Evolutionary conservation across 2,888 invertebrate species (phyloP), one percentile per base, ranked within the genome.

Genomic region (Caenorhabditis parvicauda): DNA sequence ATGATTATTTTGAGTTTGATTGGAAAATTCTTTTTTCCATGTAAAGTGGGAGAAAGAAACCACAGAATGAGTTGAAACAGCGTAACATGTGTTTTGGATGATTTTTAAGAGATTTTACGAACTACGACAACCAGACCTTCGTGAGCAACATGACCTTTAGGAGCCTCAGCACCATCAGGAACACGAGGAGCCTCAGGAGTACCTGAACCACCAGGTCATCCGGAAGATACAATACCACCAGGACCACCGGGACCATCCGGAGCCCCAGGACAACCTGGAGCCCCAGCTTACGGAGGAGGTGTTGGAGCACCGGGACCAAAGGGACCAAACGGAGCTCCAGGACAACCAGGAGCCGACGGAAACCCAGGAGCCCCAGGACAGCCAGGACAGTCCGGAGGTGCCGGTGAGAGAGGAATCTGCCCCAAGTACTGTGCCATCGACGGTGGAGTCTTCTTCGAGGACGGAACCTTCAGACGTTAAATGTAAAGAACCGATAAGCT

Each of bases 361-460:
- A 59, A 62, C 19, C 64, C 63, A n/a, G 68, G 69, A 54, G 43
- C 54, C 0, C 64, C 67, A 37, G 72, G 70, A 42, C 54, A 57
- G 21, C 65, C 68, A 38, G 70, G 70, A 48, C 64, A 67, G 39
- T 46, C 43, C 37, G 73, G 65, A 50, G 52, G 59, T 6, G 21
- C 50, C 14, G 75, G 75, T 65, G 70, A 76, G 66, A 65, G 66
- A 39, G 75, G 75, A 52, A 75, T 75, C 62, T 75, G 75, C 62
- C 75, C 75, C 50, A 75, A 75, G 62, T 75, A 75, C 61, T 75
- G 75, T 53, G 74, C 75, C 56, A 68, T 75, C 67, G 75, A 75
- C 50, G 75, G 75, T 41, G 75, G 75, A 56, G 75, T 75, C 54
- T 75, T 75, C 73, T 75, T 75, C 74, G 75, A 76, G 58, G 75